phyloP scores from a whole-genome alignment of 2,113 vertebrate genomes.

The Myotis lucifugus region DNA sequence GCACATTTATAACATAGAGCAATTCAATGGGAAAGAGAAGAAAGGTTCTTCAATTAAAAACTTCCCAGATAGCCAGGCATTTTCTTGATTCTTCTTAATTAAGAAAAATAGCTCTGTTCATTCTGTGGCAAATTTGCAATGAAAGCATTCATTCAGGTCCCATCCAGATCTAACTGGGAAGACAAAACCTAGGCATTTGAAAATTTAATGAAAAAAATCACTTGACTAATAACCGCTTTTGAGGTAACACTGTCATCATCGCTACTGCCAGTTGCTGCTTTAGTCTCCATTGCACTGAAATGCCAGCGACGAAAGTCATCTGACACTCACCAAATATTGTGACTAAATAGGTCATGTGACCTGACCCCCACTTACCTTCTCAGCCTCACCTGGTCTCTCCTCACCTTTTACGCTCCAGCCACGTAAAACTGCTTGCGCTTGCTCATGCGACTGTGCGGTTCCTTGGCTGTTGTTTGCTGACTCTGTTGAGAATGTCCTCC shows the following conservation, averaged over 20 bases:
- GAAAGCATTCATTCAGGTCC: constrained; percentile 1
- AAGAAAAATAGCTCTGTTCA: not conserved
- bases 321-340: not conserved
- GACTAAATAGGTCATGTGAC: not conserved
- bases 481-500: not conserved
- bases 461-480: not conserved
- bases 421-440: not conserved
- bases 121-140: not conserved
- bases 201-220: not conserved
- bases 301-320: not conserved
- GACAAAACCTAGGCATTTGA: not conserved
- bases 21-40: constrained; percentile 16
- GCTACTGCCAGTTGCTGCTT: not conserved
- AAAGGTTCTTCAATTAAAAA: not conserved
- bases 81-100: not conserved
- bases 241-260: not conserved
- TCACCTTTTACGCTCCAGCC: not conserved
- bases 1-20: not conserved
- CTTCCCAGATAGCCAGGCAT: not conserved
- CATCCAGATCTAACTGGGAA: not conserved
- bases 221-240: not conserved
- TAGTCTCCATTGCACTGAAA: not conserved
- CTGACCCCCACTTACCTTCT: not conserved
- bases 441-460: not conserved
- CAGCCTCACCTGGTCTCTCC: not conserved